Conservation (phyloP, 2,113 vertebrate species). For the Hystrix brachyura region DNA sequence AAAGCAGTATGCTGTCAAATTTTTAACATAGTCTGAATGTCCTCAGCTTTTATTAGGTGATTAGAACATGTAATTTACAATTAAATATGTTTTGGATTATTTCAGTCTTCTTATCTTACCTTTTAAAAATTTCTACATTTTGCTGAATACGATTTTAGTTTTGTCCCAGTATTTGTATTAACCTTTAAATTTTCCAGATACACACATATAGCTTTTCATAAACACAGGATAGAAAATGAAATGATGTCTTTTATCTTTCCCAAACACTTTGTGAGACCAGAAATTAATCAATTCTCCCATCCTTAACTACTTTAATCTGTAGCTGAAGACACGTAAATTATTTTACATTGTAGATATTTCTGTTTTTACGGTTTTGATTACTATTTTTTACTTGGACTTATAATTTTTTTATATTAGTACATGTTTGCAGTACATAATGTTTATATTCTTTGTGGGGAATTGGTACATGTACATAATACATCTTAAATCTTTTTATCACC, state of each 20-base stretch:
- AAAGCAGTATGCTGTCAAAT: background rate
- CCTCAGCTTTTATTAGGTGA: background rate
- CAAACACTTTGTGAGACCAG: background rate
- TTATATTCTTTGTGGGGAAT: background rate
- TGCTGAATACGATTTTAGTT: background rate
- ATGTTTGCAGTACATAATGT: background rate
- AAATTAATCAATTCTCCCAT: background rate
- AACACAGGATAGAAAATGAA: constrained; percentile 11
- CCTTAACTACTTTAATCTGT: background rate
- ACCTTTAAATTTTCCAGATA: background rate
- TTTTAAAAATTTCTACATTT: background rate
- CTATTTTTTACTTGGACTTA: background rate
- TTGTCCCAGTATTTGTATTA: background rate
- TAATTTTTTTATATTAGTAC: background rate
- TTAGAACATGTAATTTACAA: background rate
- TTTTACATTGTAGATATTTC: background rate
- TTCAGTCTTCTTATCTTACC: background rate
- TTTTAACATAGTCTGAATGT: background rate
- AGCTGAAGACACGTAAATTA: background rate
- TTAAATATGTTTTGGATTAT: background rate
- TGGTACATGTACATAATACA: background rate
- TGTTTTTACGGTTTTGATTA: background rate
- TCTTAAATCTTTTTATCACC: background rate
- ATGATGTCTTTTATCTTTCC: background rate
- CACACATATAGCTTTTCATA: background rate